Conservation (phyloP, 2,888 invertebrate genomes). For the Ommatoiulus sabulosus region DNA sequence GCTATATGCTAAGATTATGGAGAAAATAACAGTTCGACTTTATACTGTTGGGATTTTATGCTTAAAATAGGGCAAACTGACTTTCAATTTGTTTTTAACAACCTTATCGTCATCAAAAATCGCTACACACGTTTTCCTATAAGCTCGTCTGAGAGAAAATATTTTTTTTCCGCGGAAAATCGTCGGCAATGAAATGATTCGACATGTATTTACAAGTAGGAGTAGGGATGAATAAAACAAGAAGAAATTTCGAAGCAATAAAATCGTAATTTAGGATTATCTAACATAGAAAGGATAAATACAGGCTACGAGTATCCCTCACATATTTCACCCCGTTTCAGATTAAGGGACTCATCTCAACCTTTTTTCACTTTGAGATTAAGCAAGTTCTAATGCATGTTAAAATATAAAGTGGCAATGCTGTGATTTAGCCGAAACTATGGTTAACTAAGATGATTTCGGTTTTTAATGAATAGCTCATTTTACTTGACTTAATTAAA, state of each 20-base stretch:
- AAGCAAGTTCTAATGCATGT: too few relatives aligned
- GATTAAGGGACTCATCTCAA: too few relatives aligned
- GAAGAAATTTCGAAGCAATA: too few relatives aligned
- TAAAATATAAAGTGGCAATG: too few relatives aligned
- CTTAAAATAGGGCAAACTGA: conserved; percentile 5
- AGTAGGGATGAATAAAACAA: background rate
- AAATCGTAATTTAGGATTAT: too few relatives aligned
- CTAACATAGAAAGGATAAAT: background rate
- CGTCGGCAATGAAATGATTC: background rate
- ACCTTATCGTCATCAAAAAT: background rate
- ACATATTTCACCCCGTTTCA: too few relatives aligned
- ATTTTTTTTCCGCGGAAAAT: background rate
- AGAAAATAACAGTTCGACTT: conserved; percentile 2
- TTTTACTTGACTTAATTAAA: too few relatives aligned
- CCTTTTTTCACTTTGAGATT: too few relatives aligned
- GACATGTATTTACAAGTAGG: background rate
- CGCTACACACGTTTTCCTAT: background rate
- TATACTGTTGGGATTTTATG: background rate
- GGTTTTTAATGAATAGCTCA: too few relatives aligned
- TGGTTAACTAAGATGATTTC: too few relatives aligned
- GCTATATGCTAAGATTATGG: background rate
- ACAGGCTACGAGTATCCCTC: background rate
- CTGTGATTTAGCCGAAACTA: too few relatives aligned
- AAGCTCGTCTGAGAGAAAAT: background rate
- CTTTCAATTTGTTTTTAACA: conserved; percentile 36